Conservation (phyloP, 1,140 invertebrate species). For the Tribolium castaneum region DNA sequence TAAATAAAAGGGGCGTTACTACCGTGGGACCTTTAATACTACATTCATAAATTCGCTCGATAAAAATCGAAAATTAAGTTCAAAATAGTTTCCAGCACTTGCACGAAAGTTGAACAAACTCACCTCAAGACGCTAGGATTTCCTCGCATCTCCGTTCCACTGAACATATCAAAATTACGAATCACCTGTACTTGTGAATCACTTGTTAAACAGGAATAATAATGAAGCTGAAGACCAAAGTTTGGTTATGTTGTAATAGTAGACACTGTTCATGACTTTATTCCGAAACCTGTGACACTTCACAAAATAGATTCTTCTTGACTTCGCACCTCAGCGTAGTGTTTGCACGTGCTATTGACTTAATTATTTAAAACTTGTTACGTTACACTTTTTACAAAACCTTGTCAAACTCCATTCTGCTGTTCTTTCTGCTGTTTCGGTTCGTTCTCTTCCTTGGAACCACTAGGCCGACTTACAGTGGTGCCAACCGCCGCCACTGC, state of each 20-base stretch:
- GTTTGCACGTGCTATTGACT: slow-evolving; percentile 21
- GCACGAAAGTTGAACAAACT: slow-evolving; percentile 18
- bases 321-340: neutral
- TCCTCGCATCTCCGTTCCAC: neutral
- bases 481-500: slow-evolving; percentile 1
- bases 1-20: slow-evolving; percentile 24
- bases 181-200: slow-evolving; percentile 35
- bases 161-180: neutral
- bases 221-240: slow-evolving; percentile 29
- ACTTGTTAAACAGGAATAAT: slow-evolving; percentile 38
- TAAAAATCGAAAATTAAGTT: neutral
- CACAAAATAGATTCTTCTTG: slow-evolving; percentile 11
- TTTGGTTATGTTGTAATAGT: slow-evolving; percentile 41
- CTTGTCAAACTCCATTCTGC: slow-evolving; percentile 42
- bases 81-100: neutral
- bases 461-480: slow-evolving; percentile 4
- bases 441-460: slow-evolving; percentile 6
- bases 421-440: slow-evolving; percentile 5
- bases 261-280: slow-evolving; percentile 30
- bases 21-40: neutral
- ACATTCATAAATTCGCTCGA: neutral
- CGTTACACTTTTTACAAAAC: slow-evolving; percentile 28
- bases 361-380: slow-evolving; percentile 32
- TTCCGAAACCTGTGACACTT: neutral
- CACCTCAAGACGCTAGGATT: neutral